Conservation (phyloP, 2,797 vertebrate genomes). For the Distichodus sexfasciatus region DNA sequence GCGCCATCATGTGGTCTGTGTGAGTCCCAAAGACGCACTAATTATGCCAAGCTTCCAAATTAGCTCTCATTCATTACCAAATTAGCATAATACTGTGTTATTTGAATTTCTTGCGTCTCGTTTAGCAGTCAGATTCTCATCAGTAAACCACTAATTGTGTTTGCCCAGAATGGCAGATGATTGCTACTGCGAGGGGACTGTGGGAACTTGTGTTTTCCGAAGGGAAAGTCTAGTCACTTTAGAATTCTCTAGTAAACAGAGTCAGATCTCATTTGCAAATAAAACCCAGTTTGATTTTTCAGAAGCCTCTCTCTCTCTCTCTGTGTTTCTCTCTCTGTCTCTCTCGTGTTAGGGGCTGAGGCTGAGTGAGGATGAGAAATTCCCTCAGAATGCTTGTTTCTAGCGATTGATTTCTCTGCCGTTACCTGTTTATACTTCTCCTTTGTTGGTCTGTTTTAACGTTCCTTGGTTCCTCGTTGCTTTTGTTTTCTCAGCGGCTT, state of each 20-base stretch:
- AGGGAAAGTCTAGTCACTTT: too few relatives aligned
- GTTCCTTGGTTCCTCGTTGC: conserved; percentile 31
- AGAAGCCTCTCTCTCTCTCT: neutral
- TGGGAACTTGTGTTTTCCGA: neutral
- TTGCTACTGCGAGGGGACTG: too few relatives aligned
- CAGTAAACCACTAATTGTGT: too few relatives aligned
- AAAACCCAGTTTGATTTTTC: neutral
- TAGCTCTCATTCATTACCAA: neutral
- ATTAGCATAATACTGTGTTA: neutral
- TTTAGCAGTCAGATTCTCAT: too few relatives aligned
- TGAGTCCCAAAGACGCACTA: too few relatives aligned
- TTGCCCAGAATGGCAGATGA: too few relatives aligned
- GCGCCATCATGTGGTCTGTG: too few relatives aligned
- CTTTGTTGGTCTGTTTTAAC: conserved; percentile 31
- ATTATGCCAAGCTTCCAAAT: too few relatives aligned
- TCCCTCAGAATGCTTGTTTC: conserved; percentile 43
- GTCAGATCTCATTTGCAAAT: too few relatives aligned
- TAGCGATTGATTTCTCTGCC: conserved; percentile 4
- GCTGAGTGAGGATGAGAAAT: conserved; percentile 57
- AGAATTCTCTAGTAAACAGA: neutral
- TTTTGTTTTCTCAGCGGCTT: conserved; percentile 37
- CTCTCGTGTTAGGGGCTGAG: conserved; percentile 1
- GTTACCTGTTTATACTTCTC: conserved; percentile 25
- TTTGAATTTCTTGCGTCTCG: too few relatives aligned
- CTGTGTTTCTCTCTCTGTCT: conserved; percentile 1